Base-by-base conservation (phyloP, 2,797 vertebrate species). In the Channa striata region DNA sequence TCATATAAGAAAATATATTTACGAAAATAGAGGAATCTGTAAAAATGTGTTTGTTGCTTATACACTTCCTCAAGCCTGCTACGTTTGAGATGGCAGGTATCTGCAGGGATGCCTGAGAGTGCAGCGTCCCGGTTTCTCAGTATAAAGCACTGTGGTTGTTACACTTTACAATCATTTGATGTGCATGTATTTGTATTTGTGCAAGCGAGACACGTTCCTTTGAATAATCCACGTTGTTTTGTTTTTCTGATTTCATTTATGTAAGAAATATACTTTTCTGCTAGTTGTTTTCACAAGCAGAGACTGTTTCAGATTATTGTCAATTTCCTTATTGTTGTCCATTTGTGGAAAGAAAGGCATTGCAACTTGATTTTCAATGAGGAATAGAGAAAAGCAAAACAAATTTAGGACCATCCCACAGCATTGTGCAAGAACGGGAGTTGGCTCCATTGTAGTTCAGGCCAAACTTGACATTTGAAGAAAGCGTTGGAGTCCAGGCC, bases 381-480 rank as follows among this genome's bases (percentile, higher is more conserved):
- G 81, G 77, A 86, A 63, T 74, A 81, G 69, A 87, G 83, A 53
- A 83, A 85, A 83, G 53, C 66, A 71, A 90, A 90, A 87, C 71
- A 88, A 86, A 87, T 59, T 68, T 25, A 50, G 70, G 74, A 78
- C 71, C 72, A 48, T 89, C 82, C 81, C 84, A 74, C 83, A 71
- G 63, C 57, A 59, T 89, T 89, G 82, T 78, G 85, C 77, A 90
- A 92, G 82, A 80, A 66, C 11, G 56, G 67, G 73, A 86, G 79
- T 62, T 80, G 81, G 64, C 85, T 84, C 80, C 52, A 70, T 85
- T 89, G 80, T 78, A 61, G 60, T 71, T 59, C 51, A 30, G 74
- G 59, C 82, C 77, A 83, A 90, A 87, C 70, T 78, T 78, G 85
- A 88, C 72, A 88, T 91, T 87, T 85, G 82, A 88, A 85, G 77